A percentile compares a stretch with the other conserved stretches of the same genome.
These are phyloP conservation scores for Spheniscus mendiculus DNA, from an alignment of 2,113 vertebrate genomes.

Conservation along the genomic window DNA sequence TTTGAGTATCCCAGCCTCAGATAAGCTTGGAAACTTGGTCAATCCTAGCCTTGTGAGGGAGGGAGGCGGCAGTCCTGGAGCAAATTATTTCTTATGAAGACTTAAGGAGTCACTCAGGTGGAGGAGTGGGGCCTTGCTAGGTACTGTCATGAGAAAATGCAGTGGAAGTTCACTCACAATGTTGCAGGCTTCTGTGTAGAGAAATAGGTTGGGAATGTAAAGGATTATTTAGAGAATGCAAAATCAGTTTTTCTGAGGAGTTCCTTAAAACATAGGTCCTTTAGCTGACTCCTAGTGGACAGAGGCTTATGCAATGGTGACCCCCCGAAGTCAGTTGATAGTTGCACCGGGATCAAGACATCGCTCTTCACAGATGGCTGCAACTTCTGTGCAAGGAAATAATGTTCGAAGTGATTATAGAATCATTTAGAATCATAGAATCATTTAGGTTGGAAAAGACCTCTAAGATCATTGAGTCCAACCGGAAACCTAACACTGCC, in stretches of 20 bases:
- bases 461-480: neutral
- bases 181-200: neutral
- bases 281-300: neutral
- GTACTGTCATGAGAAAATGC: neutral
- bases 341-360: neutral
- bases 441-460: neutral
- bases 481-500: too few relatives aligned
- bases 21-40: neutral
- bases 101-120: neutral
- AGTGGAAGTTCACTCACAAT: neutral
- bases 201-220: neutral
- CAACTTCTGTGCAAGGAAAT: neutral
- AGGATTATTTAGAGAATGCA: neutral
- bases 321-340: neutral
- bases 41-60: neutral
- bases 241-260: neutral
- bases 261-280: neutral
- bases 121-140: neutral
- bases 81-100: neutral
- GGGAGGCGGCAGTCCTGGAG: neutral
- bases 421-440: neutral
- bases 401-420: neutral
- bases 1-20: neutral
- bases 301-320: neutral
- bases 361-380: fast-evolving